Base-by-base conservation (phyloP, 2,797 vertebrate species). In the Miichthys miiuy region DNA sequence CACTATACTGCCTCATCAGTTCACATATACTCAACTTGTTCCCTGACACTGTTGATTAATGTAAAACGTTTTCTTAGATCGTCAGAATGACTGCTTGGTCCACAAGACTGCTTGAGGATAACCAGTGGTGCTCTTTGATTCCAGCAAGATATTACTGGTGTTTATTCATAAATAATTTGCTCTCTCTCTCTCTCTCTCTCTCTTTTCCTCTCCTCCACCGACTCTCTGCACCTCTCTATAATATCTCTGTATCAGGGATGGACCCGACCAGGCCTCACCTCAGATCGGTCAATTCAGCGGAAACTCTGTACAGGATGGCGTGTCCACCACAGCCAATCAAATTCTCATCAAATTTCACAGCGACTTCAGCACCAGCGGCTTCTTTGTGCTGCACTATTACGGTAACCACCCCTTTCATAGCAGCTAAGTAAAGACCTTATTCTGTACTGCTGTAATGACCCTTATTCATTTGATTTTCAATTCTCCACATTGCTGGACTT, bases 331-430 rank as follows among this genome's bases (percentile, higher is more conserved):
- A 12, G 98, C 98, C 82, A 98, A 99, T 93, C 98, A 98, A 77
- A 95, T 99, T 92, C 95, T 99, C 70, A 97, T 99, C 85, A 99
- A 99, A 91, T 99, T 99, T 91, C 98, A 99, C 95, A 99, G 97
- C 58, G 98, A 99, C 92, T 99, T 99, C 94, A 99, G 98, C 91
- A 99, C 97, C 80, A 98, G 97, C 64, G 98, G 98, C 55, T 98
- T 99, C 94, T 99, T 99, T 89, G 96, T 97, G 63, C 96, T 99
- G 56, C 96, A 95, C 93, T 99, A 98, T 90, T 96, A 98, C 1
- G 97, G 98, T 99, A 94, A 90, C 23, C 21, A 61, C 72, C 60
- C 52, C 64, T 81, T 77, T 84, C 58, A 66, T 82, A 46, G 20
- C 52, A 56, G 57, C 66, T 56, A 54, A 47, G 72, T 55, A 62